phyloP scores from a whole-genome alignment of 2,888 invertebrate species.

The Orchesellides sinensis region DNA sequence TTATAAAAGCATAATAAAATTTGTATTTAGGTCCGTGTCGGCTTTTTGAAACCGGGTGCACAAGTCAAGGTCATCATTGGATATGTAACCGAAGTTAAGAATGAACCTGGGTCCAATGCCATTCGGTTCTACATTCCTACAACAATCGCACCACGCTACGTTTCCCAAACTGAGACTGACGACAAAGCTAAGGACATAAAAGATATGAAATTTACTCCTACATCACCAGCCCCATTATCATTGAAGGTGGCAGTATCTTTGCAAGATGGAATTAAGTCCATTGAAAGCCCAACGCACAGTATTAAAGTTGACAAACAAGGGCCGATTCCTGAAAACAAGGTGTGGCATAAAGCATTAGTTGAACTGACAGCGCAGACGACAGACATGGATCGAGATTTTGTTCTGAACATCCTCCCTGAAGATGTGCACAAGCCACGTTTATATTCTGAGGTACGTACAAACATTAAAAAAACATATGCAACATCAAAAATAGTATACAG shows the following conservation, averaged over 20 bases:
- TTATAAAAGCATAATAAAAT: neutral
- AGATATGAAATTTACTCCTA: slow-evolving; percentile 65
- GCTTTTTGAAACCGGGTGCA: slow-evolving; percentile 71
- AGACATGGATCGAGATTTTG: slow-evolving; percentile 76
- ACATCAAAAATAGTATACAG: neutral
- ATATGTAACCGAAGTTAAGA: slow-evolving; percentile 73
- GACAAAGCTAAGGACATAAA: slow-evolving; percentile 67
- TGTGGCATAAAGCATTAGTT: slow-evolving; percentile 67
- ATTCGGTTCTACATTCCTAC: slow-evolving; percentile 74
- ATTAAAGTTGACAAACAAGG: slow-evolving; percentile 54
- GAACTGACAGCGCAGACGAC: slow-evolving; percentile 54
- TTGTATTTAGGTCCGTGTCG: slow-evolving; percentile 55
- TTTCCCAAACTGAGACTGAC: slow-evolving; percentile 65
- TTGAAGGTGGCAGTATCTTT: slow-evolving; percentile 70
- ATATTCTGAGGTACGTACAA: slow-evolving; percentile 76
- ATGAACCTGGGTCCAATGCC: slow-evolving; percentile 68
- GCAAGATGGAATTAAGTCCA: slow-evolving; percentile 69
- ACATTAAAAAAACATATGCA: too few species aligned
- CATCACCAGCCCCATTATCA: slow-evolving; percentile 69
- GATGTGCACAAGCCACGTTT: slow-evolving; percentile 78
- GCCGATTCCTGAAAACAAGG: slow-evolving; percentile 51
- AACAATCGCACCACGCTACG: slow-evolving; percentile 74
- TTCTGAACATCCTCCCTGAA: slow-evolving; percentile 77
- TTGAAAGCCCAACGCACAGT: slow-evolving; percentile 70
- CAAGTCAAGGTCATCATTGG: slow-evolving; percentile 72